Evolutionary conservation across 2,113 vertebrate genomes (phyloP), one percentile per base, ranked within the genome.

Genomic region (Oreochromis niloticus): DNA sequence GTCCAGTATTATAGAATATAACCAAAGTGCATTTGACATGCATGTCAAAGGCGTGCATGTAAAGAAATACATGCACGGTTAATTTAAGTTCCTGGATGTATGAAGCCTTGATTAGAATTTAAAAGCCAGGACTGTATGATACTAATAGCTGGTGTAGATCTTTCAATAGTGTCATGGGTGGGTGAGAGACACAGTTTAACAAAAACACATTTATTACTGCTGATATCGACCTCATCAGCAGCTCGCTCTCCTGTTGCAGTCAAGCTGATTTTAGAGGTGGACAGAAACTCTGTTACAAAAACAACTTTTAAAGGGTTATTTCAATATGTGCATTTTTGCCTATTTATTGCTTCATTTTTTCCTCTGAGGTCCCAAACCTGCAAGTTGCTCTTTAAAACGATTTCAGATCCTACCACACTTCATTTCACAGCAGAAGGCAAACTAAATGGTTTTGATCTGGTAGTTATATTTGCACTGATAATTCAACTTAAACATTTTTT

Each of bases 401-500:
- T 50, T 75, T 50, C 13, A 78, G 24, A 52, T 50, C 1, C 43
- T 48, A 0, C 17, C 46, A 78, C 17, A 32, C 10, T 50, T 75
- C 14, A 19, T 75, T 17, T 50, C 24, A 0, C 43, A 19, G 43
- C 43, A 8, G 71, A 75, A 48, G 9, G 4, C 1, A 0, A 75
- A 48, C 43, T 50, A 50, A 50, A 4, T 4, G 24, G 16, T 7
- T 75, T 19, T 50, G 24, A 19, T 75, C 14, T 75, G 41, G 41
- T 9, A 27, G 41, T 75, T 48, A 3, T 30, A 32, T 52, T 52
- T 78, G 27, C 27, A 12, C 17, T 52, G 41, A 13, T 8, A 32
- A 52, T 78, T 34, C 17, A n/a, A 78, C 1, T 32, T 30, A 78
- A 50, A 56, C 5, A 0, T 1, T 27, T 3, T 32, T 0, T 66